A percentile compares a stretch with the other conserved stretches of the same genome.
Evolutionary conservation across 2,797 vertebrate genomes (phyloP).

Genomic region (Enteromius paludinosus): DNA sequence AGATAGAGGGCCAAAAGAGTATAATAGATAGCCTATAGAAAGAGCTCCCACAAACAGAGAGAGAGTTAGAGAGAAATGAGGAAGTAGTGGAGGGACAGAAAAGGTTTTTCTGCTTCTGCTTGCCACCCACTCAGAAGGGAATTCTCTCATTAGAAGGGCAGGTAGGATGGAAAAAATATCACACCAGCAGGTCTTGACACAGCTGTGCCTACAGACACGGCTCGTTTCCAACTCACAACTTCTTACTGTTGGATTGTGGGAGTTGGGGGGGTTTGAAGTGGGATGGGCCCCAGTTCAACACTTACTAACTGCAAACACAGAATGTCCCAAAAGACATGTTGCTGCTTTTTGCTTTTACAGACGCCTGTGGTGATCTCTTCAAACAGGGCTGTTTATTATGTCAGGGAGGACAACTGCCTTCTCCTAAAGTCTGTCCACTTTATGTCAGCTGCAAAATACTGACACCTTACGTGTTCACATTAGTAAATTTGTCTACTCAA

Average conservation of each 20-base stretch:
- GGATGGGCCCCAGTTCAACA: slow-evolving; percentile 22
- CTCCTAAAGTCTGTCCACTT: slow-evolving; percentile 22
- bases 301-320: slow-evolving; percentile 47
- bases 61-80: slow-evolving; percentile 19
- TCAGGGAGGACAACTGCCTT: slow-evolving; percentile 17
- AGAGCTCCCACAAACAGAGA: slow-evolving; percentile 17
- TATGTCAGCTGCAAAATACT: slow-evolving; percentile 7
- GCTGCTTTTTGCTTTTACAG: slow-evolving; percentile 21
- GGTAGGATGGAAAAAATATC: slow-evolving; percentile 35
- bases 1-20: neutral
- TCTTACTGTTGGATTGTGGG: slow-evolving; percentile 40
- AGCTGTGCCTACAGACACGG: slow-evolving; percentile 36
- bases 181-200: slow-evolving; percentile 46
- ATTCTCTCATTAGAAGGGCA: slow-evolving; percentile 55
- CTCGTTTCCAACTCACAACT: slow-evolving; percentile 44
- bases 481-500: neutral
- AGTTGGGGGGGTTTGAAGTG: slow-evolving; percentile 41
- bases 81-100: slow-evolving; percentile 17
- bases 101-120: slow-evolving; percentile 46
- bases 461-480: neutral
- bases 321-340: slow-evolving; percentile 47
- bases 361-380: slow-evolving; percentile 47
- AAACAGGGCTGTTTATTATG: slow-evolving; percentile 38
- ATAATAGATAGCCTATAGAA: slow-evolving; percentile 19
- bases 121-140: slow-evolving; percentile 54